These are phyloP conservation scores for Trichoplusia ni DNA, from an alignment of 1,140 invertebrate species.

Conservation along the genomic window DNA sequence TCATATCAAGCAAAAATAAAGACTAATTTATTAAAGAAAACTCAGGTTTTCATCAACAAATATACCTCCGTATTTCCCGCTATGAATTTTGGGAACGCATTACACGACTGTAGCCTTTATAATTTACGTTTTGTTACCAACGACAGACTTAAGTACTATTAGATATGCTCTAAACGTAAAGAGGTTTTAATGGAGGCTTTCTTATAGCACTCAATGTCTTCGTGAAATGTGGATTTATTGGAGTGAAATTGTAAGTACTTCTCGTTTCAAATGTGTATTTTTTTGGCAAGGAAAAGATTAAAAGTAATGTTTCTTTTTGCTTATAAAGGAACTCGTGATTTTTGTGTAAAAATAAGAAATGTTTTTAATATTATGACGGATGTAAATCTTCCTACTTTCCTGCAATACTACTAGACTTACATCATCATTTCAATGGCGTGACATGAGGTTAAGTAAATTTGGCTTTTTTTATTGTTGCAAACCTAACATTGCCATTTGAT, in stretches of 20 bases:
- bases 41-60: conserved; percentile 4
- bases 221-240: background rate
- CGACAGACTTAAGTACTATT: conserved; percentile 1
- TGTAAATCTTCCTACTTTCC: no score
- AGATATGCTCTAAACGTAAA: conserved; percentile 2
- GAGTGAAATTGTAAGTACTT: background rate
- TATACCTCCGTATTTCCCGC: conserved; percentile 5
- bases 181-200: conserved; percentile 9
- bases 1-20: background rate
- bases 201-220: background rate
- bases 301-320: background rate
- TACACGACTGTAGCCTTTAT: conserved; percentile 25
- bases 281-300: background rate
- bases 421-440: no score
- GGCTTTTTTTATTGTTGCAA: no score
- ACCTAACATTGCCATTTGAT: no score
- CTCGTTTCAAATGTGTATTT: background rate
- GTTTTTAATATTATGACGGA: no score
- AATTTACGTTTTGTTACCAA: conserved; percentile 30
- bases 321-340: background rate
- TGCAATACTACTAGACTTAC: no score
- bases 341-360: no score
- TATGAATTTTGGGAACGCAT: conserved; percentile 30
- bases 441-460: no score
- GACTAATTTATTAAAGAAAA: conserved; percentile 10